Conservation (phyloP, 2,797 vertebrate species). For the Pseudomugil tenellus region DNA sequence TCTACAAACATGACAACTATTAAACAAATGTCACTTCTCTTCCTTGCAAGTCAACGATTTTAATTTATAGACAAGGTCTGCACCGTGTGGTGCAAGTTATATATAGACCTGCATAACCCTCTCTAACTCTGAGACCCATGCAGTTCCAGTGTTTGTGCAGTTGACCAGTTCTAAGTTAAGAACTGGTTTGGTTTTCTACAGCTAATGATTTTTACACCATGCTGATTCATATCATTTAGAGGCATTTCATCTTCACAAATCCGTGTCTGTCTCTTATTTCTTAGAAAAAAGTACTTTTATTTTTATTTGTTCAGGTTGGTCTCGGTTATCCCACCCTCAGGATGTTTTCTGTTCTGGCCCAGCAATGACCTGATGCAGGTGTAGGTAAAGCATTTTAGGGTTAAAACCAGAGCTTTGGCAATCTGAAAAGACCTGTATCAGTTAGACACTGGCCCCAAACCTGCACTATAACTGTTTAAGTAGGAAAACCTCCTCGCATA, state of each 20-base stretch:
- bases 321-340: constrained; percentile 25
- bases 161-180: not conserved
- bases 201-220: not conserved
- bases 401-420: not conserved
- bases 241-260: not conserved
- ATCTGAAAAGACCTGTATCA: not conserved
- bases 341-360: not conserved
- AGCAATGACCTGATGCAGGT: not conserved
- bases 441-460: not conserved
- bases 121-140: constrained; percentile 44
- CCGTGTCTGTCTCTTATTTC: not conserved
- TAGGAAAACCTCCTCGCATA: constrained; percentile 33
- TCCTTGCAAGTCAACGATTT: constrained; percentile 62
- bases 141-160: not conserved
- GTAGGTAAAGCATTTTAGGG: not conserved
- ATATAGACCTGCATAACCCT: constrained; percentile 47
- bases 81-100: constrained; percentile 23
- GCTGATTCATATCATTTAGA: not conserved
- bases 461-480: constrained; percentile 31
- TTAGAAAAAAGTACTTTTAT: not conserved
- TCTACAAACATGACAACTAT: constrained; percentile 20
- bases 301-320: not conserved
- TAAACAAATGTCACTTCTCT: constrained; percentile 35
- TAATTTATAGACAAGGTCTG: constrained; percentile 46
- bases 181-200: not conserved